Evolutionary conservation across 2,113 vertebrate species (phyloP).

Genomic region (Elgaria multicarinata): DNA sequence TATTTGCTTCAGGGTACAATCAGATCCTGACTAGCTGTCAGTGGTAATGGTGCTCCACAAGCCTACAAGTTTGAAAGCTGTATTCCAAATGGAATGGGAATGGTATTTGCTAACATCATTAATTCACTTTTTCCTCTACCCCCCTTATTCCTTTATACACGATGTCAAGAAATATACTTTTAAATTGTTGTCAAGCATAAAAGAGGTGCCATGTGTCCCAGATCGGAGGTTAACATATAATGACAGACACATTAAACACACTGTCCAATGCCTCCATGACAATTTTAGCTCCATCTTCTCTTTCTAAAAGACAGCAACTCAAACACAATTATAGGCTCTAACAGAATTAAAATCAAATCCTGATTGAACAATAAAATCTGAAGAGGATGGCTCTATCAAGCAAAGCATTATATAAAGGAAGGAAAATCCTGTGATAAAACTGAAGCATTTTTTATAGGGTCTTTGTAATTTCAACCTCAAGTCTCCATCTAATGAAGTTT

Average conservation of each 20-base stretch:
- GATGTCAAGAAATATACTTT: slow-evolving; percentile 70
- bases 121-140: slow-evolving; percentile 70
- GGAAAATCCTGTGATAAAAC: slow-evolving; percentile 13
- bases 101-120: slow-evolving; percentile 88
- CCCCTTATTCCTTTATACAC: slow-evolving; percentile 69
- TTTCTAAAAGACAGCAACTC: slow-evolving; percentile 67
- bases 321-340: slow-evolving; percentile 70
- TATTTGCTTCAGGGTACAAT: slow-evolving; percentile 37
- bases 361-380: slow-evolving; percentile 64
- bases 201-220: slow-evolving; percentile 56
- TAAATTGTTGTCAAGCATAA: slow-evolving; percentile 74
- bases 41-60: slow-evolving; percentile 56
- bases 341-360: slow-evolving; percentile 63
- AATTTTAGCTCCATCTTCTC: slow-evolving; percentile 70
- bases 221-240: slow-evolving; percentile 75
- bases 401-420: slow-evolving; percentile 52
- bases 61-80: slow-evolving; percentile 63
- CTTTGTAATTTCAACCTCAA: slow-evolving; percentile 4
- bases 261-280: slow-evolving; percentile 63
- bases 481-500: background rate
- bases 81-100: slow-evolving; percentile 72
- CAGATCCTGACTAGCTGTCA: slow-evolving; percentile 56
- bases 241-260: slow-evolving; percentile 76
- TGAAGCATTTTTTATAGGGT: background rate
- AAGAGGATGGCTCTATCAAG: slow-evolving; percentile 47